These are phyloP conservation scores for Cygnus atratus DNA, from an alignment of 2,113 vertebrate species.

Conservation along the genomic window DNA sequence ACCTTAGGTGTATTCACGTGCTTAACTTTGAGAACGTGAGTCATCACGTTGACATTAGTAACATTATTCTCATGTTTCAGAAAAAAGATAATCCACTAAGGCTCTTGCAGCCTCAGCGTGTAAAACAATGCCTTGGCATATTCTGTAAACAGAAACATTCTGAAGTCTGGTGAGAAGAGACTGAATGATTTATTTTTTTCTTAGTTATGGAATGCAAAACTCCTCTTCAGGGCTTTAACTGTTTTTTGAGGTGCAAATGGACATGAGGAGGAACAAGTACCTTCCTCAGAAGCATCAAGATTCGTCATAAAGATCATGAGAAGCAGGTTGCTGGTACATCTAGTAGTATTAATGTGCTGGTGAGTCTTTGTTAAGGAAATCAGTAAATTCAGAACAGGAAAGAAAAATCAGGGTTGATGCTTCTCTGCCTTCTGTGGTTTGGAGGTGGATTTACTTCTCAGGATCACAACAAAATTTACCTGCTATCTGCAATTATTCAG, in stretches of 20 bases:
- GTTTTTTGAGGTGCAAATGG: background rate
- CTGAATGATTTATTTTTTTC: background rate
- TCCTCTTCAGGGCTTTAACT: background rate
- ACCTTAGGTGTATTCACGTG: background rate
- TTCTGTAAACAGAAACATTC: background rate
- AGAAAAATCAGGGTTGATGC: background rate
- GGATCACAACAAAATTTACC: background rate
- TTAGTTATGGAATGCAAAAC: background rate
- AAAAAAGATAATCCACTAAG: background rate
- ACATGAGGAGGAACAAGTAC: background rate
- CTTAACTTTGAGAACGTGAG: background rate
- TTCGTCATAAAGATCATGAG: background rate
- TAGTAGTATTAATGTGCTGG: background rate
- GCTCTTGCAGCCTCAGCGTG: background rate
- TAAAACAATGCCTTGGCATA: background rate
- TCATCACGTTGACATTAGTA: background rate
- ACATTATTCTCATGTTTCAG: background rate
- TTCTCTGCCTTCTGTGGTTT: background rate
- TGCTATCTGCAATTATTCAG: background rate
- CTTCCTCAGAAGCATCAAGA: background rate
- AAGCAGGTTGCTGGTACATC: background rate
- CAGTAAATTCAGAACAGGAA: background rate
- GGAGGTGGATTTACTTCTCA: background rate
- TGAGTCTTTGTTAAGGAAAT: background rate
- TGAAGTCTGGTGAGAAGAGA: background rate